Percentiles rank a stretch among this genome's conserved stretches.
Evolutionary conservation across 2,113 vertebrate genomes (phyloP).

Genomic region (Sinocyclocheilus anshuiensis): DNA sequence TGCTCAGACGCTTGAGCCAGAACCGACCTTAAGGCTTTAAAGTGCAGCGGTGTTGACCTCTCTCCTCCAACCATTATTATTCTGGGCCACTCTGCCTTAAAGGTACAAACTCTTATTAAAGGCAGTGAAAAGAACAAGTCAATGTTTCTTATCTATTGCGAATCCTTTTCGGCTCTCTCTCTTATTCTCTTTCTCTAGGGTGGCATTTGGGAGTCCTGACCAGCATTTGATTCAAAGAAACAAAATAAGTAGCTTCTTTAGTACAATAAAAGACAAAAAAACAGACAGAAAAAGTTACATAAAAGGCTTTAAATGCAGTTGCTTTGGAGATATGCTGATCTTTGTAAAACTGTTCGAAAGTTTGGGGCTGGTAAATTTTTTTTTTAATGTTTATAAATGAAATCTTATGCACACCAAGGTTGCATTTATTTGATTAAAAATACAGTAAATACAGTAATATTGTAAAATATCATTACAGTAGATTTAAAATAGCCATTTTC

Average conservation of each 20-base stretch:
- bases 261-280: conserved; percentile 4
- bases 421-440: neutral
- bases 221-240: neutral
- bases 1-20: conserved; percentile 50
- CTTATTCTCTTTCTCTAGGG: neutral
- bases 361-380: neutral
- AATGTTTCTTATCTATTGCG: conserved; percentile 12
- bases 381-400: neutral
- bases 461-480: neutral
- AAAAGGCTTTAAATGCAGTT: conserved; percentile 26
- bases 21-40: conserved; percentile 54
- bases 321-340: conserved; percentile 9
- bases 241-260: neutral
- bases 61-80: conserved; percentile 65
- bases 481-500: no score
- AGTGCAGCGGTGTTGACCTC: conserved; percentile 61
- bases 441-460: neutral
- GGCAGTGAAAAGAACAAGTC: conserved; percentile 59
- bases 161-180: neutral
- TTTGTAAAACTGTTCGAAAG: neutral
- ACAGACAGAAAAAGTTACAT: conserved; percentile 10
- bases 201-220: neutral
- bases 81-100: conserved; percentile 70
- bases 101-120: conserved; percentile 66
- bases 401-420: neutral